Conservation (phyloP, 2,113 vertebrate genomes). For the Recurvirostra avosetta region DNA sequence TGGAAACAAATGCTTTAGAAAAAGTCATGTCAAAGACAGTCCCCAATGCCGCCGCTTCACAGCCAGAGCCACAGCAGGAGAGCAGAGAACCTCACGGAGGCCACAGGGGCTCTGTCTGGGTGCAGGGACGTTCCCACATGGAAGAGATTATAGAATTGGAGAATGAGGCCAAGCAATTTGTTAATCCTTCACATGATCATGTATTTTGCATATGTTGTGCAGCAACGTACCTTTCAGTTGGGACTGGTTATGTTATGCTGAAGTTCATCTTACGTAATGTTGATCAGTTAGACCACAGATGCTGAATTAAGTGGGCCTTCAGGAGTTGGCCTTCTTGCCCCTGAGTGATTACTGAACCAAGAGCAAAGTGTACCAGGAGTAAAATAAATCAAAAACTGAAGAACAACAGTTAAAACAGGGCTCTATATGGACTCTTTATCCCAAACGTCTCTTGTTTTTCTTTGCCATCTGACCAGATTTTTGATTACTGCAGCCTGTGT, state of each 20-base stretch:
- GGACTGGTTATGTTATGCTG: neutral
- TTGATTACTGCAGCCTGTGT: neutral
- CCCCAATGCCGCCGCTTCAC: neutral
- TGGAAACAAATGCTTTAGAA: neutral
- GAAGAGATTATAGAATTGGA: constrained; percentile 22
- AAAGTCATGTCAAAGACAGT: neutral
- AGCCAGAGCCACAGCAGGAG: neutral
- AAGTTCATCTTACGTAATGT: constrained; percentile 10
- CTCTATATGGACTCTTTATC: neutral
- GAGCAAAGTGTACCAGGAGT: neutral
- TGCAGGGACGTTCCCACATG: neutral
- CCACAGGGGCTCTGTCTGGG: neutral
- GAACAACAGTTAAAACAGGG: neutral
- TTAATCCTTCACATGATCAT: neutral
- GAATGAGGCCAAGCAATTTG: neutral
- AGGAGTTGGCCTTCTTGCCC: constrained; percentile 19
- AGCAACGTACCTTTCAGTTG: constrained; percentile 29
- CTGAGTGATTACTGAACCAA: constrained; percentile 6
- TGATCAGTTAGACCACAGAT: constrained; percentile 23
- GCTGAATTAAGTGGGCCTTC: constrained; percentile 25
- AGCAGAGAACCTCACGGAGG: neutral
- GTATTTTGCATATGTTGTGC: constrained; percentile 33
- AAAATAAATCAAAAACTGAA: constrained; percentile 32
- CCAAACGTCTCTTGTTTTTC: neutral
- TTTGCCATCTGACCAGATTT: constrained; percentile 20